Evolutionary conservation across 2,888 invertebrate species (phyloP).

Genomic region (Apotomis turbidana): DNA sequence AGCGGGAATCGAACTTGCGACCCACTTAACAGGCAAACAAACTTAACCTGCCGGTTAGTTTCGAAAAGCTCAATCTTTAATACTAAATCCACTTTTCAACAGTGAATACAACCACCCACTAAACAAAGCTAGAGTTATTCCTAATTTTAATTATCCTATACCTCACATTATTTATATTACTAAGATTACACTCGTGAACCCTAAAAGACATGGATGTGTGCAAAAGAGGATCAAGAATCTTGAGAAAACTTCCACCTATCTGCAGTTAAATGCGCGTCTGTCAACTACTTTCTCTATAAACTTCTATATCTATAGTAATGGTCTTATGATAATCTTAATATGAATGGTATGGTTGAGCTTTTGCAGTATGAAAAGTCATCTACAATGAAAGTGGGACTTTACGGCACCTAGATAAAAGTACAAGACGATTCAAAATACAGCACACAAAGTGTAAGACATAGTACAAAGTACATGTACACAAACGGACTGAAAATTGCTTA

Average conservation of each 20-base stretch:
- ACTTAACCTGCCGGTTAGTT: background rate
- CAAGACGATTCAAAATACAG: background rate
- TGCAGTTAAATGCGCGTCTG: background rate
- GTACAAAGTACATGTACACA: too few species aligned
- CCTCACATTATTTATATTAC: too few species aligned
- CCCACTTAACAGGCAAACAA: background rate
- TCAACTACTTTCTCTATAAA: slow-evolving; percentile 6
- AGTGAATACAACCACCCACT: background rate
- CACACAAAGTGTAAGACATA: background rate
- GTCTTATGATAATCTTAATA: background rate
- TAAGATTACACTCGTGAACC: too few species aligned
- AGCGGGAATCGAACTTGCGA: slow-evolving; percentile 9
- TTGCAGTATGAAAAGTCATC: slow-evolving; percentile 5
- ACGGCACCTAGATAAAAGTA: background rate
- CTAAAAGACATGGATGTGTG: background rate
- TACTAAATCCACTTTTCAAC: background rate
- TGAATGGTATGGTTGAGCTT: background rate
- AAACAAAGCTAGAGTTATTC: background rate
- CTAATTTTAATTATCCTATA: background rate
- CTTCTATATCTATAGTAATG: slow-evolving; percentile 6
- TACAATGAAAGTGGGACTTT: background rate
- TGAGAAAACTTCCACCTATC: background rate
- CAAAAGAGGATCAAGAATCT: background rate
- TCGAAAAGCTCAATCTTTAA: background rate
- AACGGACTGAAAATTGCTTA: too few species aligned